Evolutionary conservation across 2,113 vertebrate genomes (phyloP).

Genomic region (Pteropus alecto): DNA sequence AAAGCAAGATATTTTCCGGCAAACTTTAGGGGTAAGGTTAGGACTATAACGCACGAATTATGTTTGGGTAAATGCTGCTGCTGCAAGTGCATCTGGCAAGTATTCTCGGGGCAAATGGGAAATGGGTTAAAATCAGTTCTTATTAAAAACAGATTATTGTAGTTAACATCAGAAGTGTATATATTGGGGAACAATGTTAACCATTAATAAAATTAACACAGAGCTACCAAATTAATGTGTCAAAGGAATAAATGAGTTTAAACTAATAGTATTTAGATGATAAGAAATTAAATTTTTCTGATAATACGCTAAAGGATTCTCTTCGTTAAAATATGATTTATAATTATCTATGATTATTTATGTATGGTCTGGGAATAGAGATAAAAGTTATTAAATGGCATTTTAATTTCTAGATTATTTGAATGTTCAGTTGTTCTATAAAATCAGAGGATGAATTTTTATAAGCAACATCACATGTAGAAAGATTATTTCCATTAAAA

Average conservation of each 20-base stretch:
- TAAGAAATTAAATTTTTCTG: slow-evolving; percentile 30
- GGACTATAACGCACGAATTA: no score
- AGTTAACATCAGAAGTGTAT: background rate
- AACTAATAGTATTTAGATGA: slow-evolving; percentile 5
- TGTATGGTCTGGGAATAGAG: background rate
- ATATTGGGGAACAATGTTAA: slow-evolving; percentile 8
- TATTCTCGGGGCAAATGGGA: no score
- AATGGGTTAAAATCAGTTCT: background rate
- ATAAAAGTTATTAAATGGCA: background rate
- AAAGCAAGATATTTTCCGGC: no score
- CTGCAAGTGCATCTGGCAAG: no score
- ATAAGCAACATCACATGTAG: background rate
- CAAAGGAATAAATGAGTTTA: background rate
- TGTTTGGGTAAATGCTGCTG: no score
- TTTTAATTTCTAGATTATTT: slow-evolving; percentile 1
- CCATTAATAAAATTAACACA: slow-evolving; percentile 38
- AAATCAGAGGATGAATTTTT: slow-evolving; percentile 20
- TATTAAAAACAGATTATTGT: slow-evolving; percentile 36
- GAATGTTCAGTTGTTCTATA: background rate
- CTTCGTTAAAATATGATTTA: slow-evolving; percentile 21
- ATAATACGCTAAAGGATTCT: background rate
- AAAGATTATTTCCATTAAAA: slow-evolving; percentile 46
- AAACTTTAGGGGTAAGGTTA: no score
- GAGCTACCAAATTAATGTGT: background rate
- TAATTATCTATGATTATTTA: background rate